These are phyloP conservation scores for Pyrgilauda ruficollis DNA, from an alignment of 2,113 vertebrate genomes.

Conservation along the genomic window DNA sequence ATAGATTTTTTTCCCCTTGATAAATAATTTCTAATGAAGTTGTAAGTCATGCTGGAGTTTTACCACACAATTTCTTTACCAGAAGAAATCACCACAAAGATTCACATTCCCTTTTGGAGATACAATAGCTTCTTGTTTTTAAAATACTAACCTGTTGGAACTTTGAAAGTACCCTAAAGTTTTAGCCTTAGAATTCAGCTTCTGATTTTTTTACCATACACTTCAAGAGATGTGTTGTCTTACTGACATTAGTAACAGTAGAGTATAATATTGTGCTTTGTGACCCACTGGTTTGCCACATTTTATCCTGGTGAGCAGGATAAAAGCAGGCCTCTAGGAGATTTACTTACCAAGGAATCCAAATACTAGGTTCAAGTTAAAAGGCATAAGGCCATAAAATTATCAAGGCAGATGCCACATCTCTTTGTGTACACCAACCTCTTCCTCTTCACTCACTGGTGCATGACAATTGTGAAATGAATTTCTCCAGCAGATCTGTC, in stretches of 20 bases:
- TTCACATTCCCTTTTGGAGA: not conserved
- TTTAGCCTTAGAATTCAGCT: not conserved
- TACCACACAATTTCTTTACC: not conserved
- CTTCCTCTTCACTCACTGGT: not conserved
- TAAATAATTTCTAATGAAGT: not conserved
- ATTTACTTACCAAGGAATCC: constrained; percentile 50
- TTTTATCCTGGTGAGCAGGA: not conserved
- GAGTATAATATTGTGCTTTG: not conserved
- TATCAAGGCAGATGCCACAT: constrained; percentile 12
- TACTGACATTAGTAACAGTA: not conserved
- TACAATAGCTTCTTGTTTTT: not conserved
- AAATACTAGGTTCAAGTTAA: not conserved
- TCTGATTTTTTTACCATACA: not conserved
- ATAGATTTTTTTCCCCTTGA: not conserved
- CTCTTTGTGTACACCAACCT: constrained; percentile 5
- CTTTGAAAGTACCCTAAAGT: not conserved
- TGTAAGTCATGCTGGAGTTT: not conserved
- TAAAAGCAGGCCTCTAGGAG: not conserved
- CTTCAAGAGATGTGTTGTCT: not conserved
- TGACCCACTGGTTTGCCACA: not conserved
- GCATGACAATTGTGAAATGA: constrained; percentile 1
- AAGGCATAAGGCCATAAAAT: not conserved
- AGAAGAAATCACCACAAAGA: not conserved
- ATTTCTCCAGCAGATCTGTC: constrained; percentile 31
- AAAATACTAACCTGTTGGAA: not conserved